Evolutionary conservation across 2,113 vertebrate species (phyloP).

Genomic region (Takifugu flavidus): DNA sequence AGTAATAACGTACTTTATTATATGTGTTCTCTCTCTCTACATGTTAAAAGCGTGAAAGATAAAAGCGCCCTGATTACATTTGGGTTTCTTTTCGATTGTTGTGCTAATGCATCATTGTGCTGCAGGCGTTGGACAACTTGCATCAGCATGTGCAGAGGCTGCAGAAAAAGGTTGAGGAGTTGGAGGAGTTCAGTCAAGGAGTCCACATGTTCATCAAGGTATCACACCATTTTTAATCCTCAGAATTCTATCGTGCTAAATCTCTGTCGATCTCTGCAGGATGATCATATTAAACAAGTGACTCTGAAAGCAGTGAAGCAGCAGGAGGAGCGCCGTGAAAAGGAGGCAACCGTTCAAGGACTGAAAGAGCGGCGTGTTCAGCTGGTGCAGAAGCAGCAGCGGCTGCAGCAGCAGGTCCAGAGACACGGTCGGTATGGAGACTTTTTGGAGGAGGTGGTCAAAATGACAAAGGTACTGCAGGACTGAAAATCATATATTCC

Average conservation of each 20-base stretch:
- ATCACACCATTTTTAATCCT: not conserved
- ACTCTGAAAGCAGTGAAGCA: slow-evolving; percentile 21
- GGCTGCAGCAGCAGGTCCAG: slow-evolving; percentile 37
- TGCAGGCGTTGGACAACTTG: slow-evolving; percentile 61
- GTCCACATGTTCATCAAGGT: slow-evolving; percentile 76
- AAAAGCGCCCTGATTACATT: too few relatives aligned
- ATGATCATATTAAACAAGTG: slow-evolving; percentile 58
- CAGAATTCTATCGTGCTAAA: not conserved
- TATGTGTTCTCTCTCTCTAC: too few relatives aligned
- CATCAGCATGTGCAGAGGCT: slow-evolving; percentile 57
- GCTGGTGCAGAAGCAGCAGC: slow-evolving; percentile 23
- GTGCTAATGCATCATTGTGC: not conserved
- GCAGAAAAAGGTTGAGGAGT: slow-evolving; percentile 43
- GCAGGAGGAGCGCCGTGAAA: slow-evolving; percentile 12
- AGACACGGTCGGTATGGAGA: slow-evolving; percentile 55
- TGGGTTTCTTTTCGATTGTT: not conserved
- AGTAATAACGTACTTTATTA: too few relatives aligned
- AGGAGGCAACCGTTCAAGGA: slow-evolving; percentile 32
- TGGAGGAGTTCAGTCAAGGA: slow-evolving; percentile 59
- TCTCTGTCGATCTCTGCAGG: slow-evolving; percentile 55
- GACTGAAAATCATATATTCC: too few relatives aligned
- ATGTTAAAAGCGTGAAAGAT: too few relatives aligned
- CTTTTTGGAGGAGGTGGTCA: slow-evolving; percentile 76
- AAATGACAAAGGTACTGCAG: slow-evolving; percentile 64
- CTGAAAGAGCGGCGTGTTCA: slow-evolving; percentile 16